Conservation (phyloP, 2,113 vertebrate genomes). For the Glaucidium brasilianum region DNA sequence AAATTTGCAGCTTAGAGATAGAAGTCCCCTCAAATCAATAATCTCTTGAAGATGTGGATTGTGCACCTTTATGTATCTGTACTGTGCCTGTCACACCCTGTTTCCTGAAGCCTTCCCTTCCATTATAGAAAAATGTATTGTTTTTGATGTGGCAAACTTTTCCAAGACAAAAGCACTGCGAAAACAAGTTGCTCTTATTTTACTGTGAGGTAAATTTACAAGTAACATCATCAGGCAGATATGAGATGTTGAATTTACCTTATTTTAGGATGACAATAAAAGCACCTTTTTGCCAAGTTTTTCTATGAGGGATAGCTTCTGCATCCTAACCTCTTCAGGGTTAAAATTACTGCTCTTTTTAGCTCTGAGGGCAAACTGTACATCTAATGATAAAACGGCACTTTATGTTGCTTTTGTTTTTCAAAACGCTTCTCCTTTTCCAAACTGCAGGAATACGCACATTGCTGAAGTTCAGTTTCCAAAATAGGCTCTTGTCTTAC, state of each 20-base stretch:
- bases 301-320: neutral
- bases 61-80: neutral
- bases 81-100: neutral
- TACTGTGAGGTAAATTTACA: neutral
- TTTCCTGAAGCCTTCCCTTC: neutral
- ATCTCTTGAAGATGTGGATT: neutral
- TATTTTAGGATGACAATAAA: neutral
- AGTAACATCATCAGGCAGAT: neutral
- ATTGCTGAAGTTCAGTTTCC: constrained; percentile 26
- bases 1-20: neutral
- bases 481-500: constrained; percentile 30
- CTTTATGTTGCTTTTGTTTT: neutral
- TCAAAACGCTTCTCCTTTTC: neutral
- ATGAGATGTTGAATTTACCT: neutral
- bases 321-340: neutral
- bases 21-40: neutral
- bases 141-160: neutral
- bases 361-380: neutral
- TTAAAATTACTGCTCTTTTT: neutral
- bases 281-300: neutral
- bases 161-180: neutral
- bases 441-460: neutral
- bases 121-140: neutral
- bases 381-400: neutral
- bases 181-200: neutral